Percentiles rank a stretch among this genome's conserved stretches.
Conservation (phyloP, 1,140 invertebrate species). For the Anagrus nilaparvatae region DNA sequence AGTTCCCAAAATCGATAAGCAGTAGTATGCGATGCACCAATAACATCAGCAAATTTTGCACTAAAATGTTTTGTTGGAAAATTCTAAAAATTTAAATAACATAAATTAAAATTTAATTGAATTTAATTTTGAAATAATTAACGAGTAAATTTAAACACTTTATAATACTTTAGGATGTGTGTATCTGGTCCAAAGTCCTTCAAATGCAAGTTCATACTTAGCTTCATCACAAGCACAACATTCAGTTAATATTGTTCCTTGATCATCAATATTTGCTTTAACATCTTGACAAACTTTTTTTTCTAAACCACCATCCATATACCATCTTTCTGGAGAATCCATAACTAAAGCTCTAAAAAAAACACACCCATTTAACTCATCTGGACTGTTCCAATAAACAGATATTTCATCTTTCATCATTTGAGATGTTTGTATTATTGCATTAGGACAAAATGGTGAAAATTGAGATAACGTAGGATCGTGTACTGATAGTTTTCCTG, state of each 20-base stretch:
- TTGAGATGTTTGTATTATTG: conserved; percentile 58
- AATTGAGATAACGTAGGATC: conserved; percentile 58
- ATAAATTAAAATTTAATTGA: conserved; percentile 1
- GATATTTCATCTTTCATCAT: conserved; percentile 58
- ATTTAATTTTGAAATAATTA: conserved; percentile 13
- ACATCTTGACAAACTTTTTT: conserved; percentile 69
- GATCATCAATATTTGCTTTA: conserved; percentile 51
- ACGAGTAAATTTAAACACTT: conserved; percentile 20
- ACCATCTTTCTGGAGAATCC: conserved; percentile 75
- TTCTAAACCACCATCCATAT: conserved; percentile 71
- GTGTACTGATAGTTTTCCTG: conserved; percentile 53
- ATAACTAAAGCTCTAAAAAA: conserved; percentile 71
- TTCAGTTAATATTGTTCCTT: conserved; percentile 59
- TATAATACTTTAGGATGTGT: conserved; percentile 93
- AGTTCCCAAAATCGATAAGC: conserved; percentile 89
- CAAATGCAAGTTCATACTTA: conserved; percentile 89
- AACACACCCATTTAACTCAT: conserved; percentile 63
- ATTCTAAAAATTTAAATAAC: conserved; percentile 42
- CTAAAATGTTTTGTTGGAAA: conserved; percentile 80
- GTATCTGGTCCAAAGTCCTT: conserved; percentile 94
- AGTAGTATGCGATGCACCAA: conserved; percentile 89
- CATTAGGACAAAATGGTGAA: conserved; percentile 65
- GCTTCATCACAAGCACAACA: conserved; percentile 92
- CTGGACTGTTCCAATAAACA: conserved; percentile 63
- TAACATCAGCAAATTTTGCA: conserved; percentile 93